Evolutionary conservation across 1,140 invertebrate species (phyloP), one percentile per base, ranked within the genome.

Genomic region (Scaptomyza montana): DNA sequence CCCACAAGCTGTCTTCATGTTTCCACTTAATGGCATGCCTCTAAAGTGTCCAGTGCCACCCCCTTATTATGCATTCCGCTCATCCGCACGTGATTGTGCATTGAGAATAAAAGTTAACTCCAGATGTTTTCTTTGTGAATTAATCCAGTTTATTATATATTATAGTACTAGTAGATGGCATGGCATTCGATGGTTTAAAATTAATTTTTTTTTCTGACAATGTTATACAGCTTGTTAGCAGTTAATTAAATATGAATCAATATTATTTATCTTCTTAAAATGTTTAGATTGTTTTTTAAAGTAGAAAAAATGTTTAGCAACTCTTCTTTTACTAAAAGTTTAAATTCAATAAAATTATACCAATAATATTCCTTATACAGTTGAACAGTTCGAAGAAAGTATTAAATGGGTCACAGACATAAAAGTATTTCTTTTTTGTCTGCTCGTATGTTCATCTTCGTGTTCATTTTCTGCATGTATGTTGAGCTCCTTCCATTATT

Each of bases 391-490:
- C 10, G 12, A 7, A n/a, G 47, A 5, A 9, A n/a, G 10, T 50
- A 8, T 36, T 36, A 28, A 21, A 72, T 43, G 19, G 50, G 30
- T 51, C 62, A 57, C 54, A 73, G 67, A 74, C 65, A 66, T 62
- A 13, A n/a, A 25, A 56, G 28, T 25, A 16, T 19, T 43, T 25
- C 3, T 25, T 1, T 25, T 25, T 25, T 19, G 5, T 33, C 30
- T 1, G 3, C 30, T 30, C 30, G 30, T 30, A 13, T 13, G 36
- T 60, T 8, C 12, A 33, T 33, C 30, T 33, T 33, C 28, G 30
- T 33, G 30, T 7, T 33, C 30, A 6, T 33, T 33, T 59, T 60
- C 9, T 30, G 12, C 10, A 1, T 21, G 21, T 33, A 39, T 41
- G 30, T 62, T 28, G 3, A 28, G 10, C 19, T 39, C 13, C 16